Percentiles rank a stretch among this genome's conserved stretches.
These are phyloP conservation scores for Oligia fasciuncula DNA, from an alignment of 2,888 invertebrate genomes.

Conservation along the genomic window DNA sequence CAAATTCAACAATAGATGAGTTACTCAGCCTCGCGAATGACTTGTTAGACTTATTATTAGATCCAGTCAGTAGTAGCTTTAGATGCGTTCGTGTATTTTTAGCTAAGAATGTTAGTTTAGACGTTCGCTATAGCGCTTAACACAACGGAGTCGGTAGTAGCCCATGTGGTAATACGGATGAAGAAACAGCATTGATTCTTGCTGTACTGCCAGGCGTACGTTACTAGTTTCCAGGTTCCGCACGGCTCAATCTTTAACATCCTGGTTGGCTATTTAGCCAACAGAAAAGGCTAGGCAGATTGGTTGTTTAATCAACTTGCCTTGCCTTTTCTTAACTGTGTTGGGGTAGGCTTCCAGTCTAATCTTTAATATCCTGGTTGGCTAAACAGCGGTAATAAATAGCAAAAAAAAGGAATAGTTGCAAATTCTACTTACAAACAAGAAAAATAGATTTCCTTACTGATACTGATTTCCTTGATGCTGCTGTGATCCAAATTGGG, in stretches of 20 bases:
- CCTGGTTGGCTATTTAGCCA: not conserved
- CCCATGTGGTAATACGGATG: constrained; percentile 42
- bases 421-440: not conserved
- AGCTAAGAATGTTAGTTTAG: constrained; percentile 68
- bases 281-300: not conserved
- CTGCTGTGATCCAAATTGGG: not conserved
- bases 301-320: too few relatives aligned
- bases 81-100: constrained; percentile 70
- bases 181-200: constrained; percentile 46
- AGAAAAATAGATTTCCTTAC: not conserved
- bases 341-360: too few relatives aligned
- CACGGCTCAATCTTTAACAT: not conserved
- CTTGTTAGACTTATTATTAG: constrained; percentile 70
- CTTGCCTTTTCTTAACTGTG: not conserved
- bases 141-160: constrained; percentile 49
- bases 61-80: constrained; percentile 67
- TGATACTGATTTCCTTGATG: too few relatives aligned
- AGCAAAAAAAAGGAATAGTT: not conserved
- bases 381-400: not conserved
- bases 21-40: constrained; percentile 70
- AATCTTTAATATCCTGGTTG: not conserved
- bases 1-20: constrained; percentile 70
- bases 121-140: constrained; percentile 62
- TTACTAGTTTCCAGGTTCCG: not conserved
- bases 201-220: not conserved